These are phyloP conservation scores for Morelia viridis DNA, from an alignment of 2,797 vertebrate genomes.

Conservation along the genomic window DNA sequence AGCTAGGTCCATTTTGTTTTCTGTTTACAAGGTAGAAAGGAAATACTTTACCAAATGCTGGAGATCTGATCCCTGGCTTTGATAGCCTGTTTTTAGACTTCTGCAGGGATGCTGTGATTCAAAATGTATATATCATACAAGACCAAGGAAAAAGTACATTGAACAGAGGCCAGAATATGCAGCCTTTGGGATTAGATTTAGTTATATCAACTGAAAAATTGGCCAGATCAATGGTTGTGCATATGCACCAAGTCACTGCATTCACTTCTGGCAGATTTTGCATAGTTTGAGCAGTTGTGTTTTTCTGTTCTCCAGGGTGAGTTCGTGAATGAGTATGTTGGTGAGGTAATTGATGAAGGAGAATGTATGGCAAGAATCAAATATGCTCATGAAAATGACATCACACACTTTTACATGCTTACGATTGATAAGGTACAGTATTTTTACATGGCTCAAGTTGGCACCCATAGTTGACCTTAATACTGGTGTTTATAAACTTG, in stretches of 20 bases:
- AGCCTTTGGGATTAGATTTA: not conserved
- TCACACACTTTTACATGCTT: conserved; percentile 98
- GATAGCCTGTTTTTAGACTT: not conserved
- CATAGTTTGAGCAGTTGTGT: conserved; percentile 5
- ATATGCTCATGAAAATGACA: conserved; percentile 93
- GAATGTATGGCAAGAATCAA: conserved; percentile 93
- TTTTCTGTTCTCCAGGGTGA: conserved; percentile 80
- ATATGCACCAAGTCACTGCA: fast-evolving
- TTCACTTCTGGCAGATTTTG: not conserved
- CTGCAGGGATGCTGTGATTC: no score
- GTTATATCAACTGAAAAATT: not conserved
- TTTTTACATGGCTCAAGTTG: not conserved
- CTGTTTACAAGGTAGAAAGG: not conserved
- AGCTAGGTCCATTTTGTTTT: not conserved
- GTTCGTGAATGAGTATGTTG: conserved; percentile 98
- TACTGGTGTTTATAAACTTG: not conserved
- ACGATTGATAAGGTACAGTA: conserved; percentile 92
- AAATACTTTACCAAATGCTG: not conserved
- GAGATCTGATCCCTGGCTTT: not conserved
- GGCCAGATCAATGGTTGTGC: no score
- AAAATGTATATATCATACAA: not conserved
- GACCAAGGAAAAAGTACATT: not conserved
- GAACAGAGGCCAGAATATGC: not conserved
- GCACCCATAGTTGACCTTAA: not conserved
- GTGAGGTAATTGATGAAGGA: conserved; percentile 95